phyloP scores from a whole-genome alignment of 2,797 vertebrate species.

The Aphelocoma californica region DNA sequence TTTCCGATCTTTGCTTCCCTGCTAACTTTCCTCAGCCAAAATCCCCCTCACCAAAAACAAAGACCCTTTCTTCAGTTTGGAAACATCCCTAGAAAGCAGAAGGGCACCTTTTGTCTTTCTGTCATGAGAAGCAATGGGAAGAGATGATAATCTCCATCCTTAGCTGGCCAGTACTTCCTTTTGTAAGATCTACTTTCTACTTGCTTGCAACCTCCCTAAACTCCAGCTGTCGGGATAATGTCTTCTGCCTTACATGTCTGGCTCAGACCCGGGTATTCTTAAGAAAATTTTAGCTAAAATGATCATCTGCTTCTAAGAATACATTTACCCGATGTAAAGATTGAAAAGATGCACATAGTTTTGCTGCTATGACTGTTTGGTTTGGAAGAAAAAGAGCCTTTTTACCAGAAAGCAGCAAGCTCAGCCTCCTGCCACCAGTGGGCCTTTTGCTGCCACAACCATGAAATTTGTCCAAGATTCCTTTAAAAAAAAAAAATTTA shows the following conservation, averaged over 20 bases:
- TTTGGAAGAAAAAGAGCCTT: background rate
- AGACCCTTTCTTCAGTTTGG: background rate
- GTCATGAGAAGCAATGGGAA: conserved; percentile 2
- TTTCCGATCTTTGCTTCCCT: background rate
- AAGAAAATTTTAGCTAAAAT: background rate
- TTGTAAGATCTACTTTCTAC: conserved; percentile 36
- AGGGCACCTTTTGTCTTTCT: conserved; percentile 25
- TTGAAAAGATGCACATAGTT: background rate
- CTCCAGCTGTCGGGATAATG: background rate
- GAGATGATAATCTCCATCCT: background rate
- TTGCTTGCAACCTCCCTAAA: background rate
- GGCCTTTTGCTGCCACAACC: background rate
- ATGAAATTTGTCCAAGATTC: background rate
- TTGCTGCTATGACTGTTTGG: background rate
- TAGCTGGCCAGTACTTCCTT: background rate
- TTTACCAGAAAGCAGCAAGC: background rate
- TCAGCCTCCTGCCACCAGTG: background rate
- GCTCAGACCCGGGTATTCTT: background rate
- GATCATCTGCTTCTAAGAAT: background rate
- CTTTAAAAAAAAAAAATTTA: background rate
- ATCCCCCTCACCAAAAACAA: background rate
- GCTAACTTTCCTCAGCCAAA: background rate
- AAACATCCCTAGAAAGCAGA: conserved; percentile 18
- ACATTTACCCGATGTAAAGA: background rate
- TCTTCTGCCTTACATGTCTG: background rate